Percentiles rank a stretch among this genome's conserved stretches.
Evolutionary conservation across 2,888 invertebrate species (phyloP).

Genomic region (Xestia rhomboidea): DNA sequence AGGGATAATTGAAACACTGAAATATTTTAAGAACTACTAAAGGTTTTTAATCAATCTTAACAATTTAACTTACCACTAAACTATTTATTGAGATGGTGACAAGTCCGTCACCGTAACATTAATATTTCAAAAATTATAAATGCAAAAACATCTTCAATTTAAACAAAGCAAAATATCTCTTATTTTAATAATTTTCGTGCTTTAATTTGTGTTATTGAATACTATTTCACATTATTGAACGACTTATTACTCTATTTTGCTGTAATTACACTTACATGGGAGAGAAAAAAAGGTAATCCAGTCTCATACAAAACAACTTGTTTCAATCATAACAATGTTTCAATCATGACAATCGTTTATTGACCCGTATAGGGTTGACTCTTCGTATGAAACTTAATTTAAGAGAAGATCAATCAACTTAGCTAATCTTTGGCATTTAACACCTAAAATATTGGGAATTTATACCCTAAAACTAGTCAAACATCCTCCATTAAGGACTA

Average conservation of each 20-base stretch:
- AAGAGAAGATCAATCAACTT: too few relatives aligned
- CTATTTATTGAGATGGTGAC: neutral
- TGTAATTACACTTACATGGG: neutral
- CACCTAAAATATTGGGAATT: too few relatives aligned
- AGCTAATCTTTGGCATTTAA: too few relatives aligned
- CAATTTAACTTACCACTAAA: too few relatives aligned
- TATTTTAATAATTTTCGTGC: neutral
- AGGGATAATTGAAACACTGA: constrained; percentile 2
- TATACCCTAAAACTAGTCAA: too few relatives aligned
- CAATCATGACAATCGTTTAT: neutral
- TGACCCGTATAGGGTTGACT: too few relatives aligned
- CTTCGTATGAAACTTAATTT: too few relatives aligned
- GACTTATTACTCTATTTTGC: neutral
- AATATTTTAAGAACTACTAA: neutral
- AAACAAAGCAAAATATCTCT: neutral
- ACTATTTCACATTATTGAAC: neutral
- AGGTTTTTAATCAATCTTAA: neutral
- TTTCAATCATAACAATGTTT: neutral
- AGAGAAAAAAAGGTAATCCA: constrained; percentile 7
- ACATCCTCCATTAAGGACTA: too few relatives aligned
- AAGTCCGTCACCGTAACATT: neutral
- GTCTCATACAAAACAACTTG: neutral
- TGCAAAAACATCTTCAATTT: too few relatives aligned
- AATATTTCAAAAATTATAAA: too few relatives aligned
- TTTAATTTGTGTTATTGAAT: constrained; percentile 4